Conservation (phyloP, 2,113 vertebrate genomes). For the Laticauda laticaudata region DNA sequence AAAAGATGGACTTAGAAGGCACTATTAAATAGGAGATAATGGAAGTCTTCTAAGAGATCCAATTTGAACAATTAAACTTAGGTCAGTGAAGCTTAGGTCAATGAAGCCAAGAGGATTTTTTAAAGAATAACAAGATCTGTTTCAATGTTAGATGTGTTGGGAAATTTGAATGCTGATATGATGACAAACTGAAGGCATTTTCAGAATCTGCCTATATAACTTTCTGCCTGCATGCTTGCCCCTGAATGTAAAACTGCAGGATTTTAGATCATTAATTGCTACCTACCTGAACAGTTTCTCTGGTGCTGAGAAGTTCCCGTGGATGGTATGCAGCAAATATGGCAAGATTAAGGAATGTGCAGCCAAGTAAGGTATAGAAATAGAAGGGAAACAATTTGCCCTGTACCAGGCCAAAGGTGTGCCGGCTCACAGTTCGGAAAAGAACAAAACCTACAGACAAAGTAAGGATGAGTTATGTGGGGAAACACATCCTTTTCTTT, state of each 20-base stretch:
- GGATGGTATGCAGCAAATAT: conserved; percentile 75
- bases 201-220: background rate
- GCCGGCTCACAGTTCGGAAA: conserved; percentile 70
- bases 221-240: background rate
- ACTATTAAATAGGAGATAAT: background rate
- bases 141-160: background rate
- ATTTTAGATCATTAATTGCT: background rate
- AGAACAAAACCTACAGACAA: conserved; percentile 75
- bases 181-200: background rate
- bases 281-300: conserved; percentile 84
- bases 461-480: background rate
- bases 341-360: conserved; percentile 74
- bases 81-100: background rate
- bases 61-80: background rate
- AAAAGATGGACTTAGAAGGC: background rate
- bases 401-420: conserved; percentile 85
- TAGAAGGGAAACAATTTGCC: conserved; percentile 86
- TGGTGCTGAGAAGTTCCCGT: conserved; percentile 74
- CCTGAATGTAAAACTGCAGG: background rate
- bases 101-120: background rate
- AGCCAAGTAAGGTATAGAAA: conserved; percentile 76
- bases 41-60: background rate
- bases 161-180: background rate
- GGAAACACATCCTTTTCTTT: background rate
- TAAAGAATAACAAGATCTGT: background rate